Evolutionary conservation across 2,113 vertebrate species (phyloP).

Genomic region (Cyrtonyx montezumae): DNA sequence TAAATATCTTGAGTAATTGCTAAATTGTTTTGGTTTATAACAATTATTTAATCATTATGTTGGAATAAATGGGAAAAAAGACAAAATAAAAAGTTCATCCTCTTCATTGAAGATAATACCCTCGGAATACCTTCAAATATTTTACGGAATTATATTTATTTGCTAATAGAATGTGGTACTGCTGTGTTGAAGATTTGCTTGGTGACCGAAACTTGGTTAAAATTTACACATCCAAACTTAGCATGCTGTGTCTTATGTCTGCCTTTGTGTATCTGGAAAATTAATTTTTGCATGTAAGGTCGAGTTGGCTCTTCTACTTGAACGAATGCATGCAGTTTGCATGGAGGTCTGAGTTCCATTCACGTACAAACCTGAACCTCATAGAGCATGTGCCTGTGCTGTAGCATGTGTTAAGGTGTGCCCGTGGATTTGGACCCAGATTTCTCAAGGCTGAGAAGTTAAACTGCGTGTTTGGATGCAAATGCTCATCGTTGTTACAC

Average conservation of each 20-base stretch:
- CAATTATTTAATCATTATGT: constrained; percentile 46
- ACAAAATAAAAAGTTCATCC: constrained; percentile 64
- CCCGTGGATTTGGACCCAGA: background rate
- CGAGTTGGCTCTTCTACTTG: constrained; percentile 31
- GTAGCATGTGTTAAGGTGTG: constrained; percentile 41
- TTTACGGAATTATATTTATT: constrained; percentile 26
- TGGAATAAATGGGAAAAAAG: constrained; percentile 62
- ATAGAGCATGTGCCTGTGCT: constrained; percentile 49
- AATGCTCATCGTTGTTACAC: constrained; percentile 41
- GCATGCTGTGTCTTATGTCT: constrained; percentile 56
- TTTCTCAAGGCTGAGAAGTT: background rate
- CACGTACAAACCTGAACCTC: background rate
- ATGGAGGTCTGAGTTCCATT: constrained; percentile 17
- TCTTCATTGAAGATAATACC: constrained; percentile 48
- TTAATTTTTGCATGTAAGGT: constrained; percentile 57
- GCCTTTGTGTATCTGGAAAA: constrained; percentile 47
- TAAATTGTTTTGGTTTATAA: constrained; percentile 51
- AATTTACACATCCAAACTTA: constrained; percentile 39
- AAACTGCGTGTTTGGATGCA: constrained; percentile 41
- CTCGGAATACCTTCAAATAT: constrained; percentile 46
- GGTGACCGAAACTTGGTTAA: constrained; percentile 44
- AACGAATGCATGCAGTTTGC: constrained; percentile 47
- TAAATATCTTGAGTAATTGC: constrained; percentile 27
- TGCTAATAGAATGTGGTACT: constrained; percentile 39
- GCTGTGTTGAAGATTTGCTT: constrained; percentile 26